Percentiles rank a stretch among this genome's conserved stretches.
Conservation (phyloP, 2,797 vertebrate species). For the Urophycis tenuis region DNA sequence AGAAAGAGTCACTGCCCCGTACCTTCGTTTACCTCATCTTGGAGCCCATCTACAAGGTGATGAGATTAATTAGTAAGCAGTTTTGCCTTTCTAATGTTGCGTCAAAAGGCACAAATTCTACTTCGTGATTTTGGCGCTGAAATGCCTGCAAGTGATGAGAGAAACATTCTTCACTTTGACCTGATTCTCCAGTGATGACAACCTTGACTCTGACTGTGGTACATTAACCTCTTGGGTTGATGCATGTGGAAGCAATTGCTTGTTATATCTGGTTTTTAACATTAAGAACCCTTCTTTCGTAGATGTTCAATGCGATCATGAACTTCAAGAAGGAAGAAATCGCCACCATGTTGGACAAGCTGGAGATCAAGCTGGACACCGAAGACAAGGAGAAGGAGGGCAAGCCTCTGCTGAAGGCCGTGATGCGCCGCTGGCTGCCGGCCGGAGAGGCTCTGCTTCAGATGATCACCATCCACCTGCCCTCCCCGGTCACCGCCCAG, state of each 20-base stretch:
- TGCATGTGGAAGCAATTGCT: not conserved
- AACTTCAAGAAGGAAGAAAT: conserved; percentile 89
- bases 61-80: not conserved
- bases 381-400: conserved; percentile 93
- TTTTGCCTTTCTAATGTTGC: not conserved
- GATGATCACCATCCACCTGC: conserved; percentile 97
- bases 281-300: not conserved
- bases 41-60: conserved; percentile 89
- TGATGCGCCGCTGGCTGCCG: conserved; percentile 94
- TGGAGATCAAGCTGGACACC: conserved; percentile 86
- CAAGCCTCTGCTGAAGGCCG: conserved; percentile 90
- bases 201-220: conserved; percentile 61
- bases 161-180: conserved; percentile 97
- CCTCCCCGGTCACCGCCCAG: conserved; percentile 92
- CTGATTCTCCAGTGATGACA: conserved; percentile 86
- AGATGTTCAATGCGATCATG: conserved; percentile 96
- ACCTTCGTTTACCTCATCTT: conserved; percentile 87
- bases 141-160: conserved; percentile 76
- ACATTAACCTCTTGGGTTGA: not conserved
- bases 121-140: not conserved
- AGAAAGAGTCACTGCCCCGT: conserved; percentile 76
- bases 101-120: not conserved
- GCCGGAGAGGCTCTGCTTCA: conserved; percentile 91
- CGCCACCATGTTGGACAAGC: conserved; percentile 80
- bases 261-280: not conserved